Percentiles rank a stretch among this genome's conserved stretches.
Conservation (phyloP, 1,140 invertebrate genomes). For the Drosophila nasuta region DNA sequence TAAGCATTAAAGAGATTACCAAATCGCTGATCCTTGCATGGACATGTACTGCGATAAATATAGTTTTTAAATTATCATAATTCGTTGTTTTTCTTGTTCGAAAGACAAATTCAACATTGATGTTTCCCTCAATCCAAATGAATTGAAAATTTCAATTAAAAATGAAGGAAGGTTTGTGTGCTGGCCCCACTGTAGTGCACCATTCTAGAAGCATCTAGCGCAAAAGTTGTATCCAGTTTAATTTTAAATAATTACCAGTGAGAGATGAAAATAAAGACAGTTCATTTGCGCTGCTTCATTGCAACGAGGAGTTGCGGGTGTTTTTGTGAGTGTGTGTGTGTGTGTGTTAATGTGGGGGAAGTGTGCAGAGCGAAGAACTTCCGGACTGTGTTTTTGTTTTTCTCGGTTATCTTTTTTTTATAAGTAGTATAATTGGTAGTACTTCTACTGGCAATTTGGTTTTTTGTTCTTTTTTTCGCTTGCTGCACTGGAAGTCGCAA, state of each 20-base stretch:
- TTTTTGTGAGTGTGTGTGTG: neutral
- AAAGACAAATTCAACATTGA: too few relatives aligned
- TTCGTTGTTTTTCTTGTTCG: too few relatives aligned
- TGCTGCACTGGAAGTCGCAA: slow-evolving; percentile 50
- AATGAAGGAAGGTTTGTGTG: too few relatives aligned
- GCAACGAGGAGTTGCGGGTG: neutral
- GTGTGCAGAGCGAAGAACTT: slow-evolving; percentile 2
- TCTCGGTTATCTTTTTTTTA: slow-evolving; percentile 4
- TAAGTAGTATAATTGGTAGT: slow-evolving; percentile 44
- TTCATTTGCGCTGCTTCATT: slow-evolving; percentile 16
- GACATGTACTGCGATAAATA: too few relatives aligned
- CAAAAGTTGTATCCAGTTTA: slow-evolving; percentile 63
- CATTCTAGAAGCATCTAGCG: slow-evolving; percentile 51
- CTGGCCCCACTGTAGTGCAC: slow-evolving; percentile 15
- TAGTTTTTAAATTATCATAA: too few relatives aligned
- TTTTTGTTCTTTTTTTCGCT: slow-evolving; percentile 39
- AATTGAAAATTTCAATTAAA: too few relatives aligned
- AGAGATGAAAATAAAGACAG: slow-evolving; percentile 10
- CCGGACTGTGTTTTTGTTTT: slow-evolving; percentile 29
- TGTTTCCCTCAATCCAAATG: too few relatives aligned
- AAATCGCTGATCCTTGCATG: too few relatives aligned
- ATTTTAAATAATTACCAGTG: slow-evolving; percentile 70
- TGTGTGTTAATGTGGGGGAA: neutral
- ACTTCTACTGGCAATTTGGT: slow-evolving; percentile 35
- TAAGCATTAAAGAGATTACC: too few relatives aligned